phyloP scores from a whole-genome alignment of 1,140 invertebrate genomes.

The Oreohelix idahoensis region DNA sequence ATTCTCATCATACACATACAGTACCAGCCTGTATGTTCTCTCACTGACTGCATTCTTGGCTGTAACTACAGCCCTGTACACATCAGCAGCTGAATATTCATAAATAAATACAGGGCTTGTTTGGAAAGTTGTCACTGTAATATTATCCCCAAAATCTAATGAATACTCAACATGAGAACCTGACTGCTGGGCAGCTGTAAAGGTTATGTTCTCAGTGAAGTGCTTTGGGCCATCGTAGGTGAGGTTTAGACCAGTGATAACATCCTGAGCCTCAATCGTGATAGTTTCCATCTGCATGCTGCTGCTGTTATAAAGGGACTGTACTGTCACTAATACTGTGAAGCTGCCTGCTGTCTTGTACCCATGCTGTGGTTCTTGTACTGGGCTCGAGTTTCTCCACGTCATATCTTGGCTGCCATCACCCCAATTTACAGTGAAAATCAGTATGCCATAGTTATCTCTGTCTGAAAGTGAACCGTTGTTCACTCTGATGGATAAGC shows the following conservation, averaged over 20 bases:
- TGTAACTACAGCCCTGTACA: slow-evolving; percentile 42
- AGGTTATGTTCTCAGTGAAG: slow-evolving; percentile 37
- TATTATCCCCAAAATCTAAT: slow-evolving; percentile 44
- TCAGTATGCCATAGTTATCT: slow-evolving; percentile 26
- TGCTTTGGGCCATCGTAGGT: slow-evolving; percentile 51
- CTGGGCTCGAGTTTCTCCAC: background rate
- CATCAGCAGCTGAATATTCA: slow-evolving; percentile 38
- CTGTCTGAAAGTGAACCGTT: background rate
- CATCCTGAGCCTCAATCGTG: slow-evolving; percentile 36
- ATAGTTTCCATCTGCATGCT: slow-evolving; percentile 22
- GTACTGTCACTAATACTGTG: slow-evolving; percentile 33
- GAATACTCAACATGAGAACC: slow-evolving; percentile 47
- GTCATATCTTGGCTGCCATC: background rate
- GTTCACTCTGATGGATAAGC: slow-evolving; percentile 6
- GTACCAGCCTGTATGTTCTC: slow-evolving; percentile 8
- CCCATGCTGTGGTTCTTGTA: background rate
- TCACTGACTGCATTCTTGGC: slow-evolving; percentile 44
- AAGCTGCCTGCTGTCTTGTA: slow-evolving; percentile 12
- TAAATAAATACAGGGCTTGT: slow-evolving; percentile 20
- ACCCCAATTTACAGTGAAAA: slow-evolving; percentile 14
- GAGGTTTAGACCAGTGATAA: slow-evolving; percentile 37
- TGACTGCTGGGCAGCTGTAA: slow-evolving; percentile 28
- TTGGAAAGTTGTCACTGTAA: slow-evolving; percentile 23
- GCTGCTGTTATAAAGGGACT: slow-evolving; percentile 29
- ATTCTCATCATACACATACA: slow-evolving; percentile 42